These are phyloP conservation scores for Myotis yumanensis DNA, from an alignment of 2,113 vertebrate genomes.

Conservation along the genomic window DNA sequence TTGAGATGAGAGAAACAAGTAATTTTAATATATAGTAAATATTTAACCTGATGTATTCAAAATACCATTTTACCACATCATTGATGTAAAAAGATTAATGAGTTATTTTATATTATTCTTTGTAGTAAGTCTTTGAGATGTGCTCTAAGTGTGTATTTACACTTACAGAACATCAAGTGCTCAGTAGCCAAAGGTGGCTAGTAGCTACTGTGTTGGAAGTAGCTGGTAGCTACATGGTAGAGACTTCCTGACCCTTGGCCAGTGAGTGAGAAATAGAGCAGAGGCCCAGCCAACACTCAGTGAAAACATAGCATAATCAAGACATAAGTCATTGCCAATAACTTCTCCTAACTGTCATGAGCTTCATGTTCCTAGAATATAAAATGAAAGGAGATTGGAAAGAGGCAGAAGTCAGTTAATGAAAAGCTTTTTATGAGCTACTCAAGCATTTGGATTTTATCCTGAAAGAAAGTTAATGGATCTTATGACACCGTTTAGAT, in stretches of 20 bases:
- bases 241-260: not conserved
- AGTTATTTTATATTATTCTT: not conserved
- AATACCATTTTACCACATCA: not conserved
- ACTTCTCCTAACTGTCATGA: not conserved
- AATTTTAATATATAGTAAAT: constrained; percentile 3
- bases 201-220: not conserved
- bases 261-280: not conserved
- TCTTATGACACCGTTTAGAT: not conserved
- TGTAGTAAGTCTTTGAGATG: not conserved
- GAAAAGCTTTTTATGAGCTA: constrained; percentile 25
- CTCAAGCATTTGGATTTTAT: constrained; percentile 40
- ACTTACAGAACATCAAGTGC: not conserved
- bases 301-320: not conserved
- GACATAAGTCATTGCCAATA: not conserved
- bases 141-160: not conserved
- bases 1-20: not conserved
- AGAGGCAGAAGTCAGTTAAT: not conserved
- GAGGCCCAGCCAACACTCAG: not conserved
- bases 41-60: not conserved
- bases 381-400: not conserved
- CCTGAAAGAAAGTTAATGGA: not conserved
- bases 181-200: not conserved
- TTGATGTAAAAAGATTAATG: not conserved
- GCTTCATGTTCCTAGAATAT: not conserved
- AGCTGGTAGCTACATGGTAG: not conserved